A percentile compares a stretch with the other conserved stretches of the same genome.
Evolutionary conservation across 2,888 invertebrate genomes (phyloP).

Genomic region (Neelides folsomi): DNA sequence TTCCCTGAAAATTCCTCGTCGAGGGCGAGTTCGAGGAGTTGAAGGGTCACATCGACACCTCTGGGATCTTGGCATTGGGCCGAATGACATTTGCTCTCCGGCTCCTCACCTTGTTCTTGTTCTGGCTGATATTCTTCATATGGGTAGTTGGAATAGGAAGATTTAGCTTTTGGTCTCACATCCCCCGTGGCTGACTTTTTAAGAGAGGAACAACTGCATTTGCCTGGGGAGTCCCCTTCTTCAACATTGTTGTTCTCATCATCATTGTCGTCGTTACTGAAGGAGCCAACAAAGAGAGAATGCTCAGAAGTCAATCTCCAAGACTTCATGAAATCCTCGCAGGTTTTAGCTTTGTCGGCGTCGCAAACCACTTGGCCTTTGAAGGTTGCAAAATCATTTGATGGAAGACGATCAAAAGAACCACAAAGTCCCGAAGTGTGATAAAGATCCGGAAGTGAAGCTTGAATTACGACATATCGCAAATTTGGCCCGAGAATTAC

Average conservation of each 20-base stretch:
- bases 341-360: conserved; percentile 14
- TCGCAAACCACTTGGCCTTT: conserved; percentile 29
- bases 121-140: conserved; percentile 27
- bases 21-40: conserved; percentile 25
- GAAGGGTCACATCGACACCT: conserved; percentile 28
- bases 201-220: conserved; percentile 30
- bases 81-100: conserved; percentile 22
- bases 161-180: conserved; percentile 26
- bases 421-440: conserved; percentile 34
- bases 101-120: conserved; percentile 24
- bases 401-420: conserved; percentile 30
- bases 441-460: conserved; percentile 31
- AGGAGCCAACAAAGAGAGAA: conserved; percentile 30
- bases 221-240: conserved; percentile 23
- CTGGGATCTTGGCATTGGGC: conserved; percentile 28
- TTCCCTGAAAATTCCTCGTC: conserved; percentile 30
- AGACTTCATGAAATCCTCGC: conserved; percentile 28
- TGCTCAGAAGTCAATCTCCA: conserved; percentile 30
- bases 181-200: conserved; percentile 23
- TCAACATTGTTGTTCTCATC: conserved; percentile 13
- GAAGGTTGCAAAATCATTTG: conserved; percentile 32
- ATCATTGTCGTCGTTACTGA: conserved; percentile 23
- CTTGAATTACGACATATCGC: conserved; percentile 31
- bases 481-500: conserved; percentile 33
- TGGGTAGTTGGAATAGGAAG: conserved; percentile 22